phyloP scores from a whole-genome alignment of 2,113 vertebrate species.

The Tachuris rubrigastra region DNA sequence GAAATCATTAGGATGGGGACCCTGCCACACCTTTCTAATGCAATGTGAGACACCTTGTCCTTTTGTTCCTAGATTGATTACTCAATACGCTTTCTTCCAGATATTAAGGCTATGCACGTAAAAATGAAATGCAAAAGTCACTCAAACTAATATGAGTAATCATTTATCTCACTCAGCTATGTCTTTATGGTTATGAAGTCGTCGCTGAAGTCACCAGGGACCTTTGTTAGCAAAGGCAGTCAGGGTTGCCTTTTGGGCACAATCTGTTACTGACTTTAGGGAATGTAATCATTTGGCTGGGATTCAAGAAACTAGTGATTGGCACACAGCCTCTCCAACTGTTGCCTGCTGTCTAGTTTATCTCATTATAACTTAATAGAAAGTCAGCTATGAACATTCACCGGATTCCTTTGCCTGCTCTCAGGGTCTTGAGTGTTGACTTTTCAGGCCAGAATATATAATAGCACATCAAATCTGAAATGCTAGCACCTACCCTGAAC shows the following conservation, averaged over 20 bases:
- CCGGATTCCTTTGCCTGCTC: not conserved
- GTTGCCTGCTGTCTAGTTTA: not conserved
- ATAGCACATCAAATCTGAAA: not conserved
- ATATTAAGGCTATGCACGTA: not conserved
- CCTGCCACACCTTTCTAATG: not conserved
- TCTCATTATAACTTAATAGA: not conserved
- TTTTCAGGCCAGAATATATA: not conserved
- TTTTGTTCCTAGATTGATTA: not conserved
- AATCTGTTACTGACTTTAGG: not conserved
- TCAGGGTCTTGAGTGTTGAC: not conserved
- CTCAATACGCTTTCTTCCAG: not conserved
- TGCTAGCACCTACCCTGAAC: not conserved
- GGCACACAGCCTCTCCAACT: not conserved
- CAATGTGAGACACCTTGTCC: not conserved
- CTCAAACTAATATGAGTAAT: not conserved
- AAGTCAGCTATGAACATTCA: not conserved
- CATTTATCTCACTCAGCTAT: not conserved
- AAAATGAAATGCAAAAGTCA: slow-evolving; percentile 5
- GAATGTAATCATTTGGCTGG: not conserved
- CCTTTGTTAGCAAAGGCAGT: not conserved
- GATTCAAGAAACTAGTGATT: not conserved
- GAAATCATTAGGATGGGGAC: not conserved
- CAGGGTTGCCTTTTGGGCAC: not conserved
- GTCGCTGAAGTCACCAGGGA: slow-evolving; percentile 1
- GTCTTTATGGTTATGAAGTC: not conserved